A percentile compares a stretch with the other conserved stretches of the same genome.
Conservation (phyloP, 2,888 invertebrate genomes). For the Eucera pruinosa region DNA sequence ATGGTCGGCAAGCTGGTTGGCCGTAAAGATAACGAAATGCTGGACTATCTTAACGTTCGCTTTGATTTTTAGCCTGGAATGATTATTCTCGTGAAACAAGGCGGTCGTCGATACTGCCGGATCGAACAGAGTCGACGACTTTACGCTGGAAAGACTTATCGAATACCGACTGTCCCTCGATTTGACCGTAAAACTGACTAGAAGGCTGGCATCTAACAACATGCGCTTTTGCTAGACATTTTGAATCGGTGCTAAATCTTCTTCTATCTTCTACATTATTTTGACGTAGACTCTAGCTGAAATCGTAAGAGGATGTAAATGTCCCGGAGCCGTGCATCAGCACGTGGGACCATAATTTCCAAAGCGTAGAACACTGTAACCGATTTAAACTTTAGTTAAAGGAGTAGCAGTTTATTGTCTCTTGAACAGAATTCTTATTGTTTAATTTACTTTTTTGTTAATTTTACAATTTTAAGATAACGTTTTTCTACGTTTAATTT, state of each 20-base stretch:
- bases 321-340: background rate
- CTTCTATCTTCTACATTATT: constrained; percentile 3
- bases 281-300: background rate
- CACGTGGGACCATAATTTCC: background rate
- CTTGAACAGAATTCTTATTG: too few species aligned
- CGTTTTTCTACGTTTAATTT: too few species aligned
- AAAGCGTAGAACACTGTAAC: background rate
- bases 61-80: constrained; percentile 70
- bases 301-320: background rate
- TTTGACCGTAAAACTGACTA: constrained; percentile 26
- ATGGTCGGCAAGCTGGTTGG: constrained; percentile 64
- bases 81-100: constrained; percentile 54
- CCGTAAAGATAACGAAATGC: constrained; percentile 80
- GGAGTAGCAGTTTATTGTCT: too few species aligned
- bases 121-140: constrained; percentile 13
- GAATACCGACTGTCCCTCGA: constrained; percentile 5
- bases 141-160: constrained; percentile 30
- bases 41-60: constrained; percentile 70
- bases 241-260: constrained; percentile 2
- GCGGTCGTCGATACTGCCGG: constrained; percentile 40
- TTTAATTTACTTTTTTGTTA: too few species aligned
- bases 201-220: background rate
- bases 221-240: background rate
- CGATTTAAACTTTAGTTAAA: too few species aligned
- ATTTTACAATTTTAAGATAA: too few species aligned